Conservation (phyloP, 2,888 invertebrate species). For the Melipona bicolor region DNA sequence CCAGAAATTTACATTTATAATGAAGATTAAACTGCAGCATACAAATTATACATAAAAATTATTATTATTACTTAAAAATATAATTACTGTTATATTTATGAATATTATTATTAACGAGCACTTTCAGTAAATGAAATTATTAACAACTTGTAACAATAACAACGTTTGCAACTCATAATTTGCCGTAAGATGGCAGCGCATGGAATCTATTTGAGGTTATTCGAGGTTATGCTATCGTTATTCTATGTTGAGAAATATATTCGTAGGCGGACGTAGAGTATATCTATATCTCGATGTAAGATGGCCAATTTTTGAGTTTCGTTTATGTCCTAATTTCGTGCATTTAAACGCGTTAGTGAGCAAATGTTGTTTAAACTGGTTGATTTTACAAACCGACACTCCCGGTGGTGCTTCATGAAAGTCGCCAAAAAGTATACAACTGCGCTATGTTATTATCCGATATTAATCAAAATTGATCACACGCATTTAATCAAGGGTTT, state of each 20-base stretch:
- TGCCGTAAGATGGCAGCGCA: conserved; percentile 11
- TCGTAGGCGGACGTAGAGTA: conserved; percentile 10
- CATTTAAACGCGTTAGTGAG: conserved; percentile 42
- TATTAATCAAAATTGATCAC: conserved; percentile 40
- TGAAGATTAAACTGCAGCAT: no score
- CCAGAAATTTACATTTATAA: no score
- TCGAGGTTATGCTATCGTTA: conserved; percentile 8
- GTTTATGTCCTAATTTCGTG: conserved; percentile 37
- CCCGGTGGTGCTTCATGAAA: conserved; percentile 62
- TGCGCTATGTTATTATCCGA: conserved; percentile 34
- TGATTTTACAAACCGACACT: conserved; percentile 33
- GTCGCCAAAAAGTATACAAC: conserved; percentile 37
- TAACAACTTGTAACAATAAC: not conserved
- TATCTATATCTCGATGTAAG: conserved; percentile 47
- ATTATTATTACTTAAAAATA: no score
- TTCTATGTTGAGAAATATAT: not conserved
- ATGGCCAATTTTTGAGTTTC: conserved; percentile 60
- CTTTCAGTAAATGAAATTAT: not conserved
- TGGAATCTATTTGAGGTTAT: not conserved
- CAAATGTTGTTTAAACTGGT: conserved; percentile 66
- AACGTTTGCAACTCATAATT: not conserved
- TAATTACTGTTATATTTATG: not conserved
- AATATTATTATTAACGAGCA: not conserved
- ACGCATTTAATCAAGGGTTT: conserved; percentile 53
- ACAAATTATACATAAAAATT: no score